These are phyloP conservation scores for Laupala kohalensis DNA, from an alignment of 1,140 invertebrate genomes.

Conservation along the genomic window DNA sequence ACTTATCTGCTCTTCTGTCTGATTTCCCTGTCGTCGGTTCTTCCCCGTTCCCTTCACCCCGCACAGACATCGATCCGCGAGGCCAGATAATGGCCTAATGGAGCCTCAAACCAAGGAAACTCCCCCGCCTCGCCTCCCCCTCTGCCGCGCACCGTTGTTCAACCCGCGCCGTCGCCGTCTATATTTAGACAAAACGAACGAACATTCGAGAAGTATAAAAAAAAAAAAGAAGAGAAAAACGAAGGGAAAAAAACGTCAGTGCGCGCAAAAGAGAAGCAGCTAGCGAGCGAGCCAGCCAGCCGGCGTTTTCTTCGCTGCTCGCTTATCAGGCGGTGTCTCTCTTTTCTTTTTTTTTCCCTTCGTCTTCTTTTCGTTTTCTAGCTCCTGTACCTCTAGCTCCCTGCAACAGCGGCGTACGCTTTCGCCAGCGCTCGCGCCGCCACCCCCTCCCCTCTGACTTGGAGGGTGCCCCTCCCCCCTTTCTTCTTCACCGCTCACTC, in stretches of 20 bases:
- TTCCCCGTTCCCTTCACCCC: too few species aligned
- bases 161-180: too few species aligned
- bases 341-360: background rate
- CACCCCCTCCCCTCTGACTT: background rate
- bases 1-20: background rate
- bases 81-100: background rate
- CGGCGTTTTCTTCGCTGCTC: background rate
- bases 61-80: background rate
- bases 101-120: background rate
- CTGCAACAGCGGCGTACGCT: too few species aligned
- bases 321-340: background rate
- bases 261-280: background rate
- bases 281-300: too few species aligned
- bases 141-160: too few species aligned
- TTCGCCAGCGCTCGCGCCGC: background rate
- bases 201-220: background rate
- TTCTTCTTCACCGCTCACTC: too few species aligned
- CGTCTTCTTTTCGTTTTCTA: background rate
- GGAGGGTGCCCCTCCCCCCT: too few species aligned
- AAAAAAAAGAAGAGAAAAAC: background rate
- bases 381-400: too few species aligned
- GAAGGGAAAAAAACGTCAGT: background rate
- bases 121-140: background rate
- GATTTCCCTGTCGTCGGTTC: background rate
- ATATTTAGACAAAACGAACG: background rate